A percentile compares a stretch with the other conserved stretches of the same genome.
Conservation (phyloP, 2,113 vertebrate species). For the Octodon degus region DNA sequence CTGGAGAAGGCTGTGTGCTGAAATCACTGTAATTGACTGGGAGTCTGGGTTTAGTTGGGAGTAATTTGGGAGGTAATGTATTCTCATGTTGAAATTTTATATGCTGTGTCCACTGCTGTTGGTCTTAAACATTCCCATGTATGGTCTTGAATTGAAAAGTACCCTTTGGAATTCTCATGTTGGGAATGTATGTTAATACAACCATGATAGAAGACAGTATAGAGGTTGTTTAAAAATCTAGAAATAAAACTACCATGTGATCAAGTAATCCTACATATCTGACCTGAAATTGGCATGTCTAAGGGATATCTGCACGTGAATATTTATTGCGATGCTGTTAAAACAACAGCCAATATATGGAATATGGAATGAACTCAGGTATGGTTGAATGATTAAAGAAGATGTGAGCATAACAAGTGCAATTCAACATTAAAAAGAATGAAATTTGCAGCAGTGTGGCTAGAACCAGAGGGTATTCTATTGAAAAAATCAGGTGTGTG, state of each 20-base stretch:
- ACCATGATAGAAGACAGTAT: too few species aligned
- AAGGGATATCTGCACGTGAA: not conserved
- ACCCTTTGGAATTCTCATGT: not conserved
- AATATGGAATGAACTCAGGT: not conserved
- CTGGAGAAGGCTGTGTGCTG: not conserved
- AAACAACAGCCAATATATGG: not conserved
- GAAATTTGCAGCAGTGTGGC: not conserved
- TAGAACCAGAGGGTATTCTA: too few species aligned
- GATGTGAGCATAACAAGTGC: not conserved
- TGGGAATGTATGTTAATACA: not conserved
- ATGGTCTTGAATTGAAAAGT: not conserved
- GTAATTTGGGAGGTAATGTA: not conserved
- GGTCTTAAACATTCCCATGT: not conserved
- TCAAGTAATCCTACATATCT: not conserved
- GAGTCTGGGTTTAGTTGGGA: not conserved
- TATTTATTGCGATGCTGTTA: not conserved
- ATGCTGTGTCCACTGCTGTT: fast-evolving
- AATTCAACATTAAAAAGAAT: not conserved
- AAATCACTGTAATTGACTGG: not conserved
- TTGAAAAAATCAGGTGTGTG: not conserved
- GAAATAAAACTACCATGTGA: not conserved
- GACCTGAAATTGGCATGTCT: not conserved
- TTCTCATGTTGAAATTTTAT: not conserved
- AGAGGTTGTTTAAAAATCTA: not conserved
- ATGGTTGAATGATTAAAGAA: not conserved